Evolutionary conservation across 1,140 invertebrate genomes (phyloP), one percentile per base, ranked within the genome.

Genomic region (Luehdorfia chinensis): DNA sequence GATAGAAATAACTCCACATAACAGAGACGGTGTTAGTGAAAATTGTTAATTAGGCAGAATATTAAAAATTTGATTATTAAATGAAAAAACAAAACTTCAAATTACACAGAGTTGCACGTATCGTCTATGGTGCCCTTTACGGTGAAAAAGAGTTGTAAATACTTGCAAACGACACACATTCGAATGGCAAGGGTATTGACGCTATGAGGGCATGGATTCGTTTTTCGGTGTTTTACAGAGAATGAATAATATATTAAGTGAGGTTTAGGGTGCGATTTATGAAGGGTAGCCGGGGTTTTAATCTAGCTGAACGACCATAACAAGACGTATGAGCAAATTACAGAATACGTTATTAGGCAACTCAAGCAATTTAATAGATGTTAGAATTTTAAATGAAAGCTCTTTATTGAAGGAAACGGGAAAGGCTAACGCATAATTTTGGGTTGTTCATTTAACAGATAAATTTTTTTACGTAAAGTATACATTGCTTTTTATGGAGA

Each of bases 271-370:
- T 66, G 53, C 60, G 71, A 83, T 83, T 83, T 81, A 83, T 79
- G 74, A 85, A 78, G 78, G 78, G 74, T 73, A 63, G 73, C 62
- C 37, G 53, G 60, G 67, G 73, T 75, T 84, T 85, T 85, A 83
- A 85, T 85, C 78, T 77, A 66, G 59, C 44, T 53, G 55, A 72
- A 77, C 70, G 75, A 73, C 75, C 69, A 77, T 83, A 81, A 79
- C 72, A 78, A 83, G 75, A 83, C 66, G 62, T 76, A 81, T 79
- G 75, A 67, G 53, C 66, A 76, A 84, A 84, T 83, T 75, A 79
- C 73, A 67, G 76, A 72, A 80, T 83, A 55, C 66, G 64, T 79
- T 84, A 80, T 80, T 59, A 75, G 71, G 46, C 50, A 61, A 49
- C 52, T 66, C 57, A 63, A 66, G 46, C 65, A 67, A 77, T 77